Conservation (phyloP, 2,888 invertebrate genomes). For the Agrotis puta region DNA sequence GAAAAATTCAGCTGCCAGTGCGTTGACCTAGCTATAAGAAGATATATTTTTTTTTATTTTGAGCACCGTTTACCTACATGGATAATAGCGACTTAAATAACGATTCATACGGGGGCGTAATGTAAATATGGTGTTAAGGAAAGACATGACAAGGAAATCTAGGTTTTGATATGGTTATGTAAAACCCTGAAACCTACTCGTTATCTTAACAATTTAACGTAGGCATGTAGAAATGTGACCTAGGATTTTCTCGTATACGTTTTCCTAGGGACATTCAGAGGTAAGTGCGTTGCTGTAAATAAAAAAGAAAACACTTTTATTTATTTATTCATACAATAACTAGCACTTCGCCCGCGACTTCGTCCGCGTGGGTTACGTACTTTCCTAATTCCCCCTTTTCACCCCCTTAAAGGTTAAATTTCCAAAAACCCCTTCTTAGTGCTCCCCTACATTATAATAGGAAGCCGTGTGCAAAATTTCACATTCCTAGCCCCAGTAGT, state of each 20-base stretch:
- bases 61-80: not conserved
- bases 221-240: not conserved
- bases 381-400: no score
- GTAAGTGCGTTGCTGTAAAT: not conserved
- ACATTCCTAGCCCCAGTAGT: no score
- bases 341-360: no score
- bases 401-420: no score
- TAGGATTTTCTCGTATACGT: not conserved
- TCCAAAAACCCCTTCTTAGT: no score
- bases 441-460: no score
- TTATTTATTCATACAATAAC: no score
- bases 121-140: conserved; percentile 25
- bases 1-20: no score
- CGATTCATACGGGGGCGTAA: not conserved
- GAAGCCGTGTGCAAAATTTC: no score
- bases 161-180: not conserved
- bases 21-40: no score
- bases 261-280: not conserved
- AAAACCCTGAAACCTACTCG: conserved; percentile 19
- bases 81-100: not conserved
- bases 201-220: not conserved
- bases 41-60: not conserved
- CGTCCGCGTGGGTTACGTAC: no score
- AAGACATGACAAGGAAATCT: conserved; percentile 31
- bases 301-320: no score